A percentile compares a stretch with the other conserved stretches of the same genome.
These are phyloP conservation scores for Pteromalus puparum DNA, from an alignment of 1,140 invertebrate species.

Conservation along the genomic window DNA sequence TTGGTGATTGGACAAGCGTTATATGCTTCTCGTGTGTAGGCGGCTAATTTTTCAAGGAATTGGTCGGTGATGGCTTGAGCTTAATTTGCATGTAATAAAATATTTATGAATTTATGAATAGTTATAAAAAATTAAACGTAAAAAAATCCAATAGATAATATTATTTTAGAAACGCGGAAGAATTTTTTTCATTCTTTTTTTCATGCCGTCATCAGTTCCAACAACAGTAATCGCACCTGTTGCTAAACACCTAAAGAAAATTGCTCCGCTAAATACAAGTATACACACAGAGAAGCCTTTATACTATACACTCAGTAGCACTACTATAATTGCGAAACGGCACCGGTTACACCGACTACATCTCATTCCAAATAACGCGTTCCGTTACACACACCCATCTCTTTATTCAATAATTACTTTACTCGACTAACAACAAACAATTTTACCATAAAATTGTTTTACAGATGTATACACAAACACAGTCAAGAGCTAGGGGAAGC, in stretches of 20 bases:
- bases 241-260: neutral
- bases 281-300: neutral
- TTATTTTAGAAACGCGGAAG: too few species aligned
- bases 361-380: neutral
- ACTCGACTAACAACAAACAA: neutral
- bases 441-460: neutral
- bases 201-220: neutral
- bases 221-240: neutral
- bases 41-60: too few species aligned
- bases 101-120: too few species aligned
- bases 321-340: constrained; percentile 10
- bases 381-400: neutral
- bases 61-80: too few species aligned
- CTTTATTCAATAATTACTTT: neutral
- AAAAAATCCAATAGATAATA: too few species aligned
- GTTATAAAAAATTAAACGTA: too few species aligned
- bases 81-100: too few species aligned
- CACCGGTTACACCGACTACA: neutral
- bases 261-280: neutral
- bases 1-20: too few species aligned
- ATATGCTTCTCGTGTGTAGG: too few species aligned
- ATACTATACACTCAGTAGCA: neutral
- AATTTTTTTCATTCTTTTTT: neutral
- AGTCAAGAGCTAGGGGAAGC: neutral
- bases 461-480: neutral